Conservation (phyloP, 2,113 vertebrate species). For the Corynorhinus townsendii region DNA sequence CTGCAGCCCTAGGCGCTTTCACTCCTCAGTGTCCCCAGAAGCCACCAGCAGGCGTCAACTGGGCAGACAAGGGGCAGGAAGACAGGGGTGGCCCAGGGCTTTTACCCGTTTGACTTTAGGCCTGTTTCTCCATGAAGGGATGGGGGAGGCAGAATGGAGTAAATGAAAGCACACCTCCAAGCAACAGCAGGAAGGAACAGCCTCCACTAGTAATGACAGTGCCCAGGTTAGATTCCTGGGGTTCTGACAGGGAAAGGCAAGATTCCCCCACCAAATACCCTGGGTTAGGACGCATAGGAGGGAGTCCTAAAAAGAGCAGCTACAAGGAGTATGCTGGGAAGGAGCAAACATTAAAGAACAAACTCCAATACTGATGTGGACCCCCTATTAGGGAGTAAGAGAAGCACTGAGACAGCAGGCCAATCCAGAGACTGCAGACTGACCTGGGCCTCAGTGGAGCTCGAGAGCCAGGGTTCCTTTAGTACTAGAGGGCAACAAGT, state of each 20-base stretch:
- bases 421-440: slow-evolving; percentile 3
- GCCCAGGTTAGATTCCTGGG: neutral
- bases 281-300: slow-evolving; percentile 36
- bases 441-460: slow-evolving; percentile 41
- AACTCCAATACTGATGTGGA: slow-evolving; percentile 69
- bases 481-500: slow-evolving; percentile 52
- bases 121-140: slow-evolving; percentile 58
- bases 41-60: slow-evolving; percentile 31
- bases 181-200: slow-evolving; percentile 46
- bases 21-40: slow-evolving; percentile 64
- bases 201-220: slow-evolving; percentile 10
- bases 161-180: slow-evolving; percentile 42
- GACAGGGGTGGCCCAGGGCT: slow-evolving; percentile 69
- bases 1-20: slow-evolving; percentile 64
- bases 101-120: slow-evolving; percentile 69
- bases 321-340: slow-evolving; percentile 13
- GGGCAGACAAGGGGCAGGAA: slow-evolving; percentile 60
- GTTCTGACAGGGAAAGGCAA: slow-evolving; percentile 58
- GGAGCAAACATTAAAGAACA: slow-evolving; percentile 38
- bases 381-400: slow-evolving; percentile 23
- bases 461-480: slow-evolving; percentile 39
- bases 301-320: slow-evolving; percentile 54
- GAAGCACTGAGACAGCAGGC: slow-evolving; percentile 42
- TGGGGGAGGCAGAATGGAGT: neutral
- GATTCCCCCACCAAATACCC: slow-evolving; percentile 58